These are phyloP conservation scores for Corynorhinus townsendii DNA, from an alignment of 2,113 vertebrate genomes.

Conservation along the genomic window DNA sequence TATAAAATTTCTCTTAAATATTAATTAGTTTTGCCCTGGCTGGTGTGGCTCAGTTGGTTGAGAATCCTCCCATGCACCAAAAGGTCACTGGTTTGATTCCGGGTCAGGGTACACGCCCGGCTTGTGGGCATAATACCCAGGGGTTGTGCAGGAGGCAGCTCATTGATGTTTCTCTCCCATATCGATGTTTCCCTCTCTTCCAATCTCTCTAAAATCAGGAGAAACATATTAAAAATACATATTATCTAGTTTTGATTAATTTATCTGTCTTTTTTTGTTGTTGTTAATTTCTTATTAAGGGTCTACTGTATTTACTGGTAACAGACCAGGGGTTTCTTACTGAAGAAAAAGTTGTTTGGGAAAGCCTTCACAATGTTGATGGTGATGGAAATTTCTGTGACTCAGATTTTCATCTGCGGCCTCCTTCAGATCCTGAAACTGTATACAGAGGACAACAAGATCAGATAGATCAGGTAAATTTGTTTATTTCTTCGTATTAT, in stretches of 20 bases:
- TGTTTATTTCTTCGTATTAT: neutral
- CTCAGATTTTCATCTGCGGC: slow-evolving; percentile 93
- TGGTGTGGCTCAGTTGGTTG: too few relatives aligned
- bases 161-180: too few relatives aligned
- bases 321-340: slow-evolving; percentile 99
- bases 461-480: slow-evolving; percentile 97
- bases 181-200: too few relatives aligned
- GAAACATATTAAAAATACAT: neutral
- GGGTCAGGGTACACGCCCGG: too few relatives aligned
- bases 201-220: too few relatives aligned
- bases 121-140: too few relatives aligned
- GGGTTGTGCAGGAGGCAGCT: too few relatives aligned
- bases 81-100: too few relatives aligned
- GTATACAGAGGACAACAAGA: slow-evolving; percentile 97
- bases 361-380: slow-evolving; percentile 97
- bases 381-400: slow-evolving; percentile 98
- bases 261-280: slow-evolving; percentile 42
- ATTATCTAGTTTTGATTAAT: neutral
- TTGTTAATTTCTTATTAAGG: slow-evolving; percentile 82
- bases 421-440: slow-evolving; percentile 95
- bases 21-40: neutral
- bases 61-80: too few relatives aligned
- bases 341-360: slow-evolving; percentile 98
- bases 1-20: neutral
- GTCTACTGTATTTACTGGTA: slow-evolving; percentile 96